Percentiles rank a stretch among this genome's conserved stretches.
Conservation (phyloP, 2,888 invertebrate species). For the Lypha dubia region DNA sequence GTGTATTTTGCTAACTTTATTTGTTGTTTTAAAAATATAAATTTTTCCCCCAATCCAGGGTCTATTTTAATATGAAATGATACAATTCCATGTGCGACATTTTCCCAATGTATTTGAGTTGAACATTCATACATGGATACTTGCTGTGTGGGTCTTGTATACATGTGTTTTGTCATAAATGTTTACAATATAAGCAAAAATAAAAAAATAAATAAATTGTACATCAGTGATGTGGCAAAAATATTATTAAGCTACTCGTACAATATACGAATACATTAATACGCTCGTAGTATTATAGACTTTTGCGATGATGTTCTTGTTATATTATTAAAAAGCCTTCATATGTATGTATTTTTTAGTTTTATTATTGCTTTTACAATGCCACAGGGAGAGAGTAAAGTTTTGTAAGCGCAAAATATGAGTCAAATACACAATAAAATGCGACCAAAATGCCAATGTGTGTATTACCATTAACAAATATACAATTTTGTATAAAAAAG, state of each 20-base stretch:
- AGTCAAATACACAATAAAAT: conserved; percentile 33
- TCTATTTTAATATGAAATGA: conserved; percentile 43
- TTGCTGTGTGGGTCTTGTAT: conserved; percentile 35
- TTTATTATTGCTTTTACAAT: conserved; percentile 38
- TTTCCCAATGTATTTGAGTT: conserved; percentile 1
- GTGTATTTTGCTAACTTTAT: conserved; percentile 35
- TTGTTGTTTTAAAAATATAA: conserved; percentile 21
- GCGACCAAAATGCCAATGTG: conserved; percentile 10
- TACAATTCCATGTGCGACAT: conserved; percentile 26
- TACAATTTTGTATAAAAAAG: conserved; percentile 37
- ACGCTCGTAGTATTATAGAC: too few relatives aligned
- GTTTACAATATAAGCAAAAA: conserved; percentile 44
- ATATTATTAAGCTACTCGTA: conserved; percentile 51
- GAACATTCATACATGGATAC: conserved; percentile 12
- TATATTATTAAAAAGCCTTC: conserved; percentile 25
- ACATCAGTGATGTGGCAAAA: conserved; percentile 70
- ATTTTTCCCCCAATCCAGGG: not conserved
- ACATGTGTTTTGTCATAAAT: conserved; percentile 53
- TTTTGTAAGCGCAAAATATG: not conserved
- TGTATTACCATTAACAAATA: conserved; percentile 19
- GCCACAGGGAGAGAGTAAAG: not conserved
- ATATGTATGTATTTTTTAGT: conserved; percentile 40
- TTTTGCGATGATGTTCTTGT: not conserved
- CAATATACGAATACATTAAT: not conserved
- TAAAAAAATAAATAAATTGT: not conserved